phyloP scores from a whole-genome alignment of 2,888 invertebrate species.

The Gortyna flavago region DNA sequence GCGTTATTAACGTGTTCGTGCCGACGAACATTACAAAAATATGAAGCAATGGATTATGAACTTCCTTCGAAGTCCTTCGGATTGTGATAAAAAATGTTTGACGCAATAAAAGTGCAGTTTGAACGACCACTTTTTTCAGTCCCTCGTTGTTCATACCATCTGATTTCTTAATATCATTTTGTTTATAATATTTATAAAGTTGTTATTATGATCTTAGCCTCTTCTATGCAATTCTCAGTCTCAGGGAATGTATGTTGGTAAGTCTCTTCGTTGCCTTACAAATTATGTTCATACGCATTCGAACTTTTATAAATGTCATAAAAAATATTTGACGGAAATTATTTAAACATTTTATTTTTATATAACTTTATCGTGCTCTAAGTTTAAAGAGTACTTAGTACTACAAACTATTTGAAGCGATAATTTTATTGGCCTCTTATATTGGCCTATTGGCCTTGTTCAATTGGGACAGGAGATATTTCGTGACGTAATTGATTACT shows the following conservation, averaged over 20 bases:
- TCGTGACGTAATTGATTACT: not conserved
- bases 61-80: not conserved
- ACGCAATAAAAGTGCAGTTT: not conserved
- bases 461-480: constrained; percentile 55
- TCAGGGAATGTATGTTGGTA: constrained; percentile 89
- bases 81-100: not conserved
- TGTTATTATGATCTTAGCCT: constrained; percentile 84
- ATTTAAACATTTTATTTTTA: constrained; percentile 68
- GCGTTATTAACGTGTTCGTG: not conserved
- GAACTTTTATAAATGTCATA: constrained; percentile 82
- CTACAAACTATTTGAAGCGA: constrained; percentile 84
- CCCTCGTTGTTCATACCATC: constrained; percentile 34
- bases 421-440: constrained; percentile 72
- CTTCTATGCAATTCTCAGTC: constrained; percentile 86
- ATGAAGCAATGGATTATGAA: not conserved
- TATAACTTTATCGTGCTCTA: constrained; percentile 73
- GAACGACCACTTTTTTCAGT: not conserved
- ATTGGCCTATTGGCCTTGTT: constrained; percentile 70
- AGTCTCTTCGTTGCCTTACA: constrained; percentile 90
- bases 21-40: not conserved
- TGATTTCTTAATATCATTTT: constrained; percentile 75
- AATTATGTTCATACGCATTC: constrained; percentile 82
- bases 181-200: constrained; percentile 73
- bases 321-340: constrained; percentile 87
- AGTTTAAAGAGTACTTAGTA: constrained; percentile 76